These are phyloP conservation scores for Neolamprologus longior DNA, from an alignment of 2,113 vertebrate species.

Conservation along the genomic window DNA sequence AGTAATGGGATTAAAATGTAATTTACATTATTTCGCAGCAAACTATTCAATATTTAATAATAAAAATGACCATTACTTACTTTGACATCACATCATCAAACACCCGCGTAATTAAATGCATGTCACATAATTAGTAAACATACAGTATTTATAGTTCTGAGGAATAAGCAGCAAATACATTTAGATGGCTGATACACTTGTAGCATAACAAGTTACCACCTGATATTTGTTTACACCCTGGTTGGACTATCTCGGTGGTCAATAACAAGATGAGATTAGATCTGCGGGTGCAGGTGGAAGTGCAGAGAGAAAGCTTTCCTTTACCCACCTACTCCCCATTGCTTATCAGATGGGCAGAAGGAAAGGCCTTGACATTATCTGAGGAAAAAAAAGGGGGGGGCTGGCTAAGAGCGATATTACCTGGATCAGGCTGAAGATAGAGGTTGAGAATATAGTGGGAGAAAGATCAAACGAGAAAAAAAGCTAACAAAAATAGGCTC, in stretches of 20 bases:
- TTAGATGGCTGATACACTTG: background rate
- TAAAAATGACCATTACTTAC: background rate
- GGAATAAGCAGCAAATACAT: background rate
- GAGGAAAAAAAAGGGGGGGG: background rate
- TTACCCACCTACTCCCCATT: background rate
- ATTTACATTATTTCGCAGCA: background rate
- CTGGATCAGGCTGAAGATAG: background rate
- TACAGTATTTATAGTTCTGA: background rate
- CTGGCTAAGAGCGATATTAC: background rate
- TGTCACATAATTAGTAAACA: background rate
- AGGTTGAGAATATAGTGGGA: background rate
- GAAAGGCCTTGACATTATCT: conserved; percentile 31
- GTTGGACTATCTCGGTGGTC: background rate
- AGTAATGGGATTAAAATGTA: background rate
- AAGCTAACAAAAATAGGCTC: background rate
- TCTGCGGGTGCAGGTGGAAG: background rate
- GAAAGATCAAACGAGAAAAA: background rate
- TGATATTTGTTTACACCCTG: background rate
- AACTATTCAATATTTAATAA: background rate
- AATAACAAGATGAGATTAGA: conserved; percentile 2
- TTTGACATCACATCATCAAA: background rate
- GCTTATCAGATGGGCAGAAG: conserved; percentile 41
- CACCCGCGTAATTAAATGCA: background rate
- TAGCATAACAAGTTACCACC: background rate
- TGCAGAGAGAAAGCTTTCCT: conserved; percentile 15